A percentile compares a stretch with the other conserved stretches of the same genome.
These are phyloP conservation scores for Bufo gargarizans DNA, from an alignment of 2,113 vertebrate species.

Conservation along the genomic window DNA sequence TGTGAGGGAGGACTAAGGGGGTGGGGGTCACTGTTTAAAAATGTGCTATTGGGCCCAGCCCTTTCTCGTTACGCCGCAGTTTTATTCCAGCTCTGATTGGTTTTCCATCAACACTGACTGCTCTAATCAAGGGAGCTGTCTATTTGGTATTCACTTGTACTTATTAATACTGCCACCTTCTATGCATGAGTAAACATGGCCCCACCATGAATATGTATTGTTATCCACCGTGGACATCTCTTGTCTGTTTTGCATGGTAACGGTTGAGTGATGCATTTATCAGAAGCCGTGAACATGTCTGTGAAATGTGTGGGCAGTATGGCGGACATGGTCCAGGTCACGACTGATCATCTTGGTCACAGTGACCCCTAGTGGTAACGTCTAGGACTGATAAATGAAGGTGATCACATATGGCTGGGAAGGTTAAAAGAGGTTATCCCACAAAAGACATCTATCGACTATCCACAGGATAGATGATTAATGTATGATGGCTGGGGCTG, in stretches of 20 bases:
- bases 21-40: too few species aligned
- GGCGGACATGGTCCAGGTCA: not conserved
- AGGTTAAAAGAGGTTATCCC: too few species aligned
- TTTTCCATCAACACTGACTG: too few species aligned
- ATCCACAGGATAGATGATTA: too few species aligned
- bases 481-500: too few species aligned
- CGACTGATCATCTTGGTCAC: not conserved
- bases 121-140: not conserved
- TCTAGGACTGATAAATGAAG: too few species aligned
- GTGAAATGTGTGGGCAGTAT: not conserved
- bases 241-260: constrained; percentile 1
- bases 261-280: not conserved
- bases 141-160: not conserved
- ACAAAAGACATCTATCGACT: too few species aligned
- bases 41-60: too few species aligned
- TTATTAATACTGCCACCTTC: not conserved
- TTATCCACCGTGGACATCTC: not conserved
- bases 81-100: too few species aligned
- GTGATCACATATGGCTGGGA: too few species aligned
- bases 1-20: too few species aligned
- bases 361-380: not conserved
- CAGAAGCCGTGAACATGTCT: not conserved
- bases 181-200: not conserved
- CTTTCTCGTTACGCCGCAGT: too few species aligned
- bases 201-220: not conserved